phyloP scores from a whole-genome alignment of 1,140 invertebrate species.

The Ctenoplectra terminalis region DNA sequence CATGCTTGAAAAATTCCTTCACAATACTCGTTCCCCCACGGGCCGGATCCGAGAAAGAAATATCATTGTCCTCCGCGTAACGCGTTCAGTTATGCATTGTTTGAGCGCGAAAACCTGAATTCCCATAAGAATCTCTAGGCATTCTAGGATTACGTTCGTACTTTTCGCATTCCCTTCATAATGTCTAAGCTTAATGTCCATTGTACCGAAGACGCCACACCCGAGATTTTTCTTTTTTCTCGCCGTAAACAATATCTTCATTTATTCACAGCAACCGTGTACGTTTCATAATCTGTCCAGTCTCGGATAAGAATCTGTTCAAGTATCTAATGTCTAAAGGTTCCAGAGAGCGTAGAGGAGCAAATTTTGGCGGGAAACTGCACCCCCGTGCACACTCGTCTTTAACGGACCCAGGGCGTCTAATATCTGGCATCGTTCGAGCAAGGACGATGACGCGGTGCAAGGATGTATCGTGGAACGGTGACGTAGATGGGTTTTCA shows the following conservation, averaged over 20 bases:
- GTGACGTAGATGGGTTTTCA: slow-evolving; percentile 55
- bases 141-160: slow-evolving; percentile 30
- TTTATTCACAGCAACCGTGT: too few species aligned
- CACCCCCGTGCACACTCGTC: slow-evolving; percentile 16
- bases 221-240: background rate
- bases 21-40: slow-evolving; percentile 64
- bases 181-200: background rate
- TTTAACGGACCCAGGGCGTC: slow-evolving; percentile 20
- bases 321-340: background rate
- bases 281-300: too few species aligned
- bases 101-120: slow-evolving; percentile 46
- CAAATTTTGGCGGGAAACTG: slow-evolving; percentile 60
- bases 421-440: slow-evolving; percentile 30
- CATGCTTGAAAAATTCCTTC: slow-evolving; percentile 62
- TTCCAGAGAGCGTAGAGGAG: background rate
- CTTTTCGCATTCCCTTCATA: background rate
- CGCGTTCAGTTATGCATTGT: slow-evolving; percentile 53
- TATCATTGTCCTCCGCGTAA: slow-evolving; percentile 62
- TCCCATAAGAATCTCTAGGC: slow-evolving; percentile 40
- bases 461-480: slow-evolving; percentile 33
- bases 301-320: too few species aligned
- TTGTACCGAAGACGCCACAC: background rate
- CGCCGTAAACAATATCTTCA: too few species aligned
- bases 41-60: slow-evolving; percentile 47
- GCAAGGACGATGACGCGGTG: slow-evolving; percentile 38